A percentile compares a stretch with the other conserved stretches of the same genome.
Evolutionary conservation across 2,888 invertebrate genomes (phyloP).

Genomic region (Euclidia mi): DNA sequence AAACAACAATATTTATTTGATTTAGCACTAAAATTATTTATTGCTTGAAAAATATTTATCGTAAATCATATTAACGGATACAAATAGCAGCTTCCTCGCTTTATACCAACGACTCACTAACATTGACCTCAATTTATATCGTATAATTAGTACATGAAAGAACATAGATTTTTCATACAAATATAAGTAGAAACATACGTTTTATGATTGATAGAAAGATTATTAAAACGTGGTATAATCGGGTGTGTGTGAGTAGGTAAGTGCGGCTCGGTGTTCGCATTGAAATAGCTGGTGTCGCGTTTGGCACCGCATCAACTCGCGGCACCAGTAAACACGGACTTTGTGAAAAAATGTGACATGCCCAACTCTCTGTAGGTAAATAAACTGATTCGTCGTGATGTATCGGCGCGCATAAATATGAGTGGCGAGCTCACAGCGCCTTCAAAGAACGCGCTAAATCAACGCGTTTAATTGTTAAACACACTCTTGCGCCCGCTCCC

Average conservation of each 20-base stretch:
- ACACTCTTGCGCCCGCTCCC: no score
- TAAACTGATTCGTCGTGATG: constrained; percentile 73
- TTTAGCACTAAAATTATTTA: constrained; percentile 27
- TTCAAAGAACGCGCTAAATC: constrained; percentile 77
- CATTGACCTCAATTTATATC: constrained; percentile 38
- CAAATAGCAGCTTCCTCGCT: constrained; percentile 16
- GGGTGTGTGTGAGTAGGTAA: constrained; percentile 47
- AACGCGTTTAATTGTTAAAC: constrained; percentile 65
- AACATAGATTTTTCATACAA: constrained; percentile 23
- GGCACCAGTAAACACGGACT: constrained; percentile 72
- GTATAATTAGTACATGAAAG: constrained; percentile 6
- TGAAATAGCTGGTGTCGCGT: constrained; percentile 80
- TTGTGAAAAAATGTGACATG: constrained; percentile 78
- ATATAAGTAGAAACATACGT: constrained; percentile 32
- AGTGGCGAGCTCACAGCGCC: constrained; percentile 54
- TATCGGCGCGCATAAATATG: constrained; percentile 62
- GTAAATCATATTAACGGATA: constrained; percentile 31
- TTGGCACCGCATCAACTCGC: constrained; percentile 82
- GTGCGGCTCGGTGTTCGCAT: constrained; percentile 58
- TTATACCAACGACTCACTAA: constrained; percentile 30
- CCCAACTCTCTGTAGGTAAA: constrained; percentile 66
- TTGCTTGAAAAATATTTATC: constrained; percentile 27
- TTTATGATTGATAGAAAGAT: constrained; percentile 45
- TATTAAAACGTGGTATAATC: constrained; percentile 22
- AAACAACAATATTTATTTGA: constrained; percentile 21